Evolutionary conservation across 92 coral and sea anemone genomes (phyloP).

Genomic region (Paragorgia papillata): DNA sequence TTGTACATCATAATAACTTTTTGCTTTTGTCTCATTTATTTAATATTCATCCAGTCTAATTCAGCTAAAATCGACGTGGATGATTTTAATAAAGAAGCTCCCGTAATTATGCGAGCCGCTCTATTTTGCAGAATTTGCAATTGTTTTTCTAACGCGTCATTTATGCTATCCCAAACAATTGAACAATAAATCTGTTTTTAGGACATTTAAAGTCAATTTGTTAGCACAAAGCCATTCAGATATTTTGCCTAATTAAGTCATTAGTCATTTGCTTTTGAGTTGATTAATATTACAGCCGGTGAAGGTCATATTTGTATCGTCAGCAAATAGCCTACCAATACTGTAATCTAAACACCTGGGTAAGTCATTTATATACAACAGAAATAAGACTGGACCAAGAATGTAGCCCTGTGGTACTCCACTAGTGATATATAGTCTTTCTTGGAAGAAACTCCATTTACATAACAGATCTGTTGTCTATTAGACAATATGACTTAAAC

Average conservation of each 20-base stretch:
- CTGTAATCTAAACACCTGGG: constrained; percentile 19
- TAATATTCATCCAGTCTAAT: too few relatives aligned
- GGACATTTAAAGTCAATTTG: constrained; percentile 23
- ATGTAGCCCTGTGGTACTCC: background rate
- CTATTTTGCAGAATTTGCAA: background rate
- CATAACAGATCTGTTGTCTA: too few relatives aligned
- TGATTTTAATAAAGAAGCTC: too few relatives aligned
- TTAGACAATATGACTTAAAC: too few relatives aligned
- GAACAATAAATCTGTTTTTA: constrained; percentile 10
- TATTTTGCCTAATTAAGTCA: constrained; percentile 11
- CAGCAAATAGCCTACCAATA: constrained; percentile 15
- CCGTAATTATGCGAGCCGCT: constrained; percentile 1
- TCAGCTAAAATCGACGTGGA: too few relatives aligned
- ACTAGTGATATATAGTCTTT: too few relatives aligned
- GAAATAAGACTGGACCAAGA: constrained; percentile 5
- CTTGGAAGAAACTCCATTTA: too few relatives aligned
- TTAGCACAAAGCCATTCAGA: constrained; percentile 15
- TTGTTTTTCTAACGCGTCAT: background rate
- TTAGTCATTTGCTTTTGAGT: constrained; percentile 16
- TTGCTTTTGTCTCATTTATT: too few relatives aligned
- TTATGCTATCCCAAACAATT: background rate
- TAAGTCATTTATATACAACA: constrained; percentile 27
- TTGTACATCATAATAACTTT: too few relatives aligned
- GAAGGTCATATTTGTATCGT: constrained; percentile 1
- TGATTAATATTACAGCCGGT: constrained; percentile 15